phyloP scores from a whole-genome alignment of 2,797 vertebrate species.

The Rhadinocentrus ornatus region DNA sequence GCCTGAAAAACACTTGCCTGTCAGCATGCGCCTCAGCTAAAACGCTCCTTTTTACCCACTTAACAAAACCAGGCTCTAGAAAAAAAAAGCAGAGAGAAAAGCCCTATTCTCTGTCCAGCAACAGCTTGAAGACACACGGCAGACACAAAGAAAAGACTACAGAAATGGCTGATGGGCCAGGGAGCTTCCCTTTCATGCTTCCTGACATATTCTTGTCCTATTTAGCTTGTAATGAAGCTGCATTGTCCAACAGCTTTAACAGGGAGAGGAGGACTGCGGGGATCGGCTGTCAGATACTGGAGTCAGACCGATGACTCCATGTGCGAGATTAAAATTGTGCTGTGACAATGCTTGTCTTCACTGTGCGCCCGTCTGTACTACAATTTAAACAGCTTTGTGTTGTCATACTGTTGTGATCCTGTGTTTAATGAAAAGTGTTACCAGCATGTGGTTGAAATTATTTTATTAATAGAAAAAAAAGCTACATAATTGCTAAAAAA shows the following conservation, averaged over 20 bases:
- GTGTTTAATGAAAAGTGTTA: constrained; percentile 55
- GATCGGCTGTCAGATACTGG: constrained; percentile 51
- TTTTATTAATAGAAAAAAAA: constrained; percentile 31
- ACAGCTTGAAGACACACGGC: constrained; percentile 77
- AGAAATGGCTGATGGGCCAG: constrained; percentile 64
- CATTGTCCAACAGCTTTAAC: constrained; percentile 53
- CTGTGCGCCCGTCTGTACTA: constrained; percentile 62
- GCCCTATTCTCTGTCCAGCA: constrained; percentile 77
- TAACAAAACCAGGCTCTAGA: constrained; percentile 75
- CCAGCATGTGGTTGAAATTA: constrained; percentile 49
- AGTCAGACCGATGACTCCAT: constrained; percentile 53
- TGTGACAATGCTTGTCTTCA: constrained; percentile 64
- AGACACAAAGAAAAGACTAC: constrained; percentile 71
- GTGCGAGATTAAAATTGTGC: constrained; percentile 70
- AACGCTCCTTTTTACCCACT: constrained; percentile 69
- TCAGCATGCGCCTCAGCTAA: constrained; percentile 79
- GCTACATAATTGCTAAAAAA: constrained; percentile 62
- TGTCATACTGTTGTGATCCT: constrained; percentile 45
- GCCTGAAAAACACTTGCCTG: constrained; percentile 75
- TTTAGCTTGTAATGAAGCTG: constrained; percentile 71
- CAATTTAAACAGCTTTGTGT: constrained; percentile 56
- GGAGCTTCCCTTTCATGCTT: constrained; percentile 67
- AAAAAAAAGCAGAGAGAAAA: constrained; percentile 77
- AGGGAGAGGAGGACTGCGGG: constrained; percentile 32
- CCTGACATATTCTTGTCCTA: constrained; percentile 60